Base-by-base conservation (phyloP, 1,140 invertebrate genomes). In the Euglossa dilemma region DNA sequence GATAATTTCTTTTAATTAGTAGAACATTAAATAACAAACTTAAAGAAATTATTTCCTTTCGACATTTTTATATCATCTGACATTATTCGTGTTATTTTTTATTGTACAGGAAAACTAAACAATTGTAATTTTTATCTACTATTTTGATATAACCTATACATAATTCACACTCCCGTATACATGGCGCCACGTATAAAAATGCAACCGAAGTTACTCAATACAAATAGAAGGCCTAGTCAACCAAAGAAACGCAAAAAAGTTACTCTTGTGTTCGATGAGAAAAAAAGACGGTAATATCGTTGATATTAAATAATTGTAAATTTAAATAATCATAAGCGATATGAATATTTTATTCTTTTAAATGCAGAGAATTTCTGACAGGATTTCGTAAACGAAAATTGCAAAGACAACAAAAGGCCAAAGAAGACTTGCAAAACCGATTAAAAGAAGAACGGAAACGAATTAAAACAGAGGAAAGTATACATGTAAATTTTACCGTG, bases 351-450 rank as follows among this genome's bases (percentile, higher is more conserved):
- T 72, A 76, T 79, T 14, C 80, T 79, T 25, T 45, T 12, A 57
- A 67, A 86, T 86, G 14, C 83, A 96, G 96, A 92, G 96, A 97
- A 59, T 97, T 97, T 91, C 93, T 97, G 54, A 96, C 95, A 79
- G 97, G 97, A 11, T 97, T 97, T 93, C 96, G 95, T 63, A 97
- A 97, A 93, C 93, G 97, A 85, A 97, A 97, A 91, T 88, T 97
- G 28, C 95, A 97, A 91, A 94, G 97, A 77, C 95, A 96, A 84
- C 96, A 96, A 87, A 96, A 96, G 88, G 97, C 97, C 2, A 95
- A 96, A 90, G 95, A 97, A 87, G 95, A 97, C 88, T 92, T 97
- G 45, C 95, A 97, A 86, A 93, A 95, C 78, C 95, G 96, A 88
- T 91, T 97, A 8, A 97, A 97, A 93, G 96, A 96, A 91, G 97